Percentiles rank a stretch among this genome's conserved stretches.
Evolutionary conservation across 1,140 invertebrate genomes (phyloP).

Genomic region (Eriocheir sinensis): DNA sequence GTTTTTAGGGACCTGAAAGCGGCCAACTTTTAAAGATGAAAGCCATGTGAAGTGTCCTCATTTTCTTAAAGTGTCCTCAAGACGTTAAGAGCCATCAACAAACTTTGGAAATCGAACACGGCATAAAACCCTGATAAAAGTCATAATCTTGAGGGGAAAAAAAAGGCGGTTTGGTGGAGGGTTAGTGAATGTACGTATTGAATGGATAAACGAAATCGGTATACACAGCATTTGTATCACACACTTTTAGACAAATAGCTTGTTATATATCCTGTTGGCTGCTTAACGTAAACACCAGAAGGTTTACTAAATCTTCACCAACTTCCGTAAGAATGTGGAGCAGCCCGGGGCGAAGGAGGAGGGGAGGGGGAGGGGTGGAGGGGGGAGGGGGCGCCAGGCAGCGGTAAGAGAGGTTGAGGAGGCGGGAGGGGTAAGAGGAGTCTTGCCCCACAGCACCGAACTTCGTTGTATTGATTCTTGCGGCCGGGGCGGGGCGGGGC

Average conservation of each 20-base stretch:
- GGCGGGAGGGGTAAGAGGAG: neutral
- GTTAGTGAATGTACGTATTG: neutral
- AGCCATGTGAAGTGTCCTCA: neutral
- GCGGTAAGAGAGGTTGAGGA: neutral
- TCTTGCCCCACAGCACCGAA: constrained; percentile 5
- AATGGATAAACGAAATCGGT: neutral
- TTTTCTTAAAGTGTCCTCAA: neutral
- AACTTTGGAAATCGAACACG: neutral
- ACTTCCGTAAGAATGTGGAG: constrained; percentile 1
- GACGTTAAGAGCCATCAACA: neutral
- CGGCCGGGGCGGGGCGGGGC: neutral
- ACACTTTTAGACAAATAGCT: neutral
- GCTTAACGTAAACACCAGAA: neutral
- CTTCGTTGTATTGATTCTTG: constrained; percentile 12
- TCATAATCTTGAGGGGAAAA: neutral
- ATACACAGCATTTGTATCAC: neutral
- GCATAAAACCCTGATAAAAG: neutral
- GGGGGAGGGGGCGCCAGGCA: neutral
- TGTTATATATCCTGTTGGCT: neutral
- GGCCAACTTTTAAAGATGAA: neutral
- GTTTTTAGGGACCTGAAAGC: neutral
- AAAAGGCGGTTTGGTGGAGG: neutral
- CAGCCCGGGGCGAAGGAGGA: neutral
- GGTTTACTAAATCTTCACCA: neutral
- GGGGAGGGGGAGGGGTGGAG: neutral